Percentiles rank a stretch among this genome's conserved stretches.
phyloP scores from a whole-genome alignment of 37 sponge, comb jelly and placozoan genomes.

The Spongilla lacustris region DNA sequence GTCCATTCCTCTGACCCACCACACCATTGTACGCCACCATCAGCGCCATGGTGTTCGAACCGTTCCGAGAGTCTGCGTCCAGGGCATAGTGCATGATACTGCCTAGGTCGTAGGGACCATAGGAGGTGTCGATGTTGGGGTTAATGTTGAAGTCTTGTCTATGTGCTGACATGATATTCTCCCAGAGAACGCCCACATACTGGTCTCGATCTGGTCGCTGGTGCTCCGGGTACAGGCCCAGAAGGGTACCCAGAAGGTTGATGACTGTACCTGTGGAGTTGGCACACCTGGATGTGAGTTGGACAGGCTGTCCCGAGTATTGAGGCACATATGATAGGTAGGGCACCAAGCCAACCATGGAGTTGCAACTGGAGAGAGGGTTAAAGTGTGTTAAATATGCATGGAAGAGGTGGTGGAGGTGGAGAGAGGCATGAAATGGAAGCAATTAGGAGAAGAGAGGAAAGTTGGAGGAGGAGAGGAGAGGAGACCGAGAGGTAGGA shows the following conservation, averaged over 20 bases:
- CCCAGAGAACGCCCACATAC: not conserved
- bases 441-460: no score
- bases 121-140: conserved; percentile 13
- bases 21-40: conserved; percentile 10
- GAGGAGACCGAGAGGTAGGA: no score
- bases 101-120: conserved; percentile 26
- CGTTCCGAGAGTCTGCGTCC: conserved; percentile 22
- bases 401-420: no score
- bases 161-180: not conserved
- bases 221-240: conserved; percentile 12
- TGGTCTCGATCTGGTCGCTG: conserved; percentile 5
- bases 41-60: conserved; percentile 24
- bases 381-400: no score
- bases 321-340: no score
- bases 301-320: not conserved
- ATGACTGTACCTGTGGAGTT: not conserved
- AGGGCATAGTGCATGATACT: conserved; percentile 57
- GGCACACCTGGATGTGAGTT: not conserved
- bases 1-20: conserved; percentile 44
- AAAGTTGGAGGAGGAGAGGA: no score
- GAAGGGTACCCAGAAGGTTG: not conserved
- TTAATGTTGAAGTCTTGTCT: not conserved
- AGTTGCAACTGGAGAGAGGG: no score
- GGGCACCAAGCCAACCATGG: no score
- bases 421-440: no score